Conservation (phyloP, 2,113 vertebrate species). For the Agapornis roseicollis region DNA sequence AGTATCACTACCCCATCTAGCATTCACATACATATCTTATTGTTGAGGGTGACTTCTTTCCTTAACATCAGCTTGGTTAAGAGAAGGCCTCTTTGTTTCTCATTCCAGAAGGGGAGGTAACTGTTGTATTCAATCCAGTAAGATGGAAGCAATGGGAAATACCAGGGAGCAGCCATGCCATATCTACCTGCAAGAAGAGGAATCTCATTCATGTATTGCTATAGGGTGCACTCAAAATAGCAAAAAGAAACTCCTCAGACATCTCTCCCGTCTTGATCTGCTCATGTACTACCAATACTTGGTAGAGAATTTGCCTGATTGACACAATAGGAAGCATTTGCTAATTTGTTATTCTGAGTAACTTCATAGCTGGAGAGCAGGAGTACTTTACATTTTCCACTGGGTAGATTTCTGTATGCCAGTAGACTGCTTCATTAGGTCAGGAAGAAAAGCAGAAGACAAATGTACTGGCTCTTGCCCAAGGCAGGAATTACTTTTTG, state of each 20-base stretch:
- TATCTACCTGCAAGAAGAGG: slow-evolving; percentile 82
- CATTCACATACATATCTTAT: slow-evolving; percentile 74
- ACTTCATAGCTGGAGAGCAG: slow-evolving; percentile 34
- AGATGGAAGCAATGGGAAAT: slow-evolving; percentile 90
- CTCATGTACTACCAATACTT: neutral
- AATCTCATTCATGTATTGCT: neutral
- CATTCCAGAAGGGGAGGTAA: slow-evolving; percentile 61
- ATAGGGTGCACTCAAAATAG: neutral
- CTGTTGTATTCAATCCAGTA: slow-evolving; percentile 86
- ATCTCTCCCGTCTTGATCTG: neutral
- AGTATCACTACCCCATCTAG: neutral
- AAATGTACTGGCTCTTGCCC: slow-evolving; percentile 37
- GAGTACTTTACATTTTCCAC: slow-evolving; percentile 38
- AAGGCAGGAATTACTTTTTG: slow-evolving; percentile 49
- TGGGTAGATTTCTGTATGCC: neutral
- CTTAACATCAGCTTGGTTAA: slow-evolving; percentile 86
- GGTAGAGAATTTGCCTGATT: neutral
- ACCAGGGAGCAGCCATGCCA: slow-evolving; percentile 89
- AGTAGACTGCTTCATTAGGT: slow-evolving; percentile 45
- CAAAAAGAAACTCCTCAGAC: neutral
- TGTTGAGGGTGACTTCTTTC: slow-evolving; percentile 70
- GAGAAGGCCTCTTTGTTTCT: slow-evolving; percentile 70
- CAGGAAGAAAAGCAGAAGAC: slow-evolving; percentile 38
- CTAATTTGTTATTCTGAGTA: slow-evolving; percentile 32
- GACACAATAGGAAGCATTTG: neutral